These are phyloP conservation scores for Casuarius casuarius DNA, from an alignment of 2,113 vertebrate genomes.

Conservation along the genomic window DNA sequence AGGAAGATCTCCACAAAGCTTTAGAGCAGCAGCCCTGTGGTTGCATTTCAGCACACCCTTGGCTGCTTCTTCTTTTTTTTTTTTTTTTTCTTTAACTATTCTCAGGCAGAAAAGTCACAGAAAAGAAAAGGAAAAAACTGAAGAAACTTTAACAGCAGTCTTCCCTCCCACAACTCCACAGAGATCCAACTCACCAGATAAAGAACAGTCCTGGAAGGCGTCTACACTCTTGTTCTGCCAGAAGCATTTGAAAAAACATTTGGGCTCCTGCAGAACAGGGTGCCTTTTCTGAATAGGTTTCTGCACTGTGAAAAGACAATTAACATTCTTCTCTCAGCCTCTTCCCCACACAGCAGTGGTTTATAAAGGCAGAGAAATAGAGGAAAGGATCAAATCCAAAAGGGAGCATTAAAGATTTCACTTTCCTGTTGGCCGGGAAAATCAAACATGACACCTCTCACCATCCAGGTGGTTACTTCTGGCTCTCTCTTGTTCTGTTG, in stretches of 20 bases:
- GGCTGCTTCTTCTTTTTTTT: background rate
- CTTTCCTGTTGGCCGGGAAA: constrained; percentile 2
- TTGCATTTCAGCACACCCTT: background rate
- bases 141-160: background rate
- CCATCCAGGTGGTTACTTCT: background rate
- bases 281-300: constrained; percentile 7
- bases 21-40: background rate
- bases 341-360: background rate
- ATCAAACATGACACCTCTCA: constrained; percentile 18
- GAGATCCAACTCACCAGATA: constrained; percentile 14
- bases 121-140: background rate
- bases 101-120: background rate
- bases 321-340: constrained; percentile 27
- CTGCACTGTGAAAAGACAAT: constrained; percentile 18
- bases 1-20: constrained; percentile 26
- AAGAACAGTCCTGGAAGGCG: background rate
- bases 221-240: constrained; percentile 13
- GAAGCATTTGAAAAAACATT: constrained; percentile 28
- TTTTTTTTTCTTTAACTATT: background rate
- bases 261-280: constrained; percentile 9
- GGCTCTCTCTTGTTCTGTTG: background rate
- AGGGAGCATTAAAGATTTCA: background rate
- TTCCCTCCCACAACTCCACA: background rate
- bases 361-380: constrained; percentile 7
- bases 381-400: background rate